Evolutionary conservation across 2,797 vertebrate genomes (phyloP).

Genomic region (Ambastaia sidthimunki): DNA sequence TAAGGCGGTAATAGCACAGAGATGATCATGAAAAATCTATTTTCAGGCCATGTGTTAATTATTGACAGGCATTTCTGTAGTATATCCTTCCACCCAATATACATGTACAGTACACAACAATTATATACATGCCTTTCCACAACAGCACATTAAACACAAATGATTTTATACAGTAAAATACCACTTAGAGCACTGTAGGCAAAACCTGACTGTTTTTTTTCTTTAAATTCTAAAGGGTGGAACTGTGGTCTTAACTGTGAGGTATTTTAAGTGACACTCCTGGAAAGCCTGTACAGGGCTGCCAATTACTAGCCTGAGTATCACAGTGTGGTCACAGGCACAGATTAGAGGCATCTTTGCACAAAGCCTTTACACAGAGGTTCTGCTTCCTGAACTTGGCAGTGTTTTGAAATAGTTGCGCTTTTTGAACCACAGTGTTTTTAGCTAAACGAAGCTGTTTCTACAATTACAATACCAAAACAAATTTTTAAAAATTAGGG

Average conservation of each 20-base stretch:
- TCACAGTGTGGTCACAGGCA: slow-evolving; percentile 7
- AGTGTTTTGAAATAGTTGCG: not conserved
- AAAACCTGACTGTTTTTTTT: slow-evolving; percentile 35
- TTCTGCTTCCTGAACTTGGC: not conserved
- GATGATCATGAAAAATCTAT: slow-evolving; percentile 17
- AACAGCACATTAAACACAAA: too few relatives aligned
- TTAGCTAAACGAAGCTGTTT: too few relatives aligned
- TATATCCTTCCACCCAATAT: slow-evolving; percentile 26
- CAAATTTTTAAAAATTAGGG: too few relatives aligned
- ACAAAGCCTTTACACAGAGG: not conserved
- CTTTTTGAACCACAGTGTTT: not conserved
- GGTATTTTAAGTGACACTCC: slow-evolving; percentile 48
- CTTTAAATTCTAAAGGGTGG: slow-evolving; percentile 12
- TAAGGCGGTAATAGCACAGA: slow-evolving; percentile 24
- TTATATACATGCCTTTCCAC: too few relatives aligned
- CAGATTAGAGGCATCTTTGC: not conserved
- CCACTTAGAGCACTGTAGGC: slow-evolving; percentile 29
- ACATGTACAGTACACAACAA: too few relatives aligned
- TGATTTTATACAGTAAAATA: too few relatives aligned
- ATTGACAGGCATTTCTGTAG: slow-evolving; percentile 39
- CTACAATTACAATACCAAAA: too few relatives aligned
- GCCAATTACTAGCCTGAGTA: slow-evolving; percentile 28
- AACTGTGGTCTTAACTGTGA: slow-evolving; percentile 24
- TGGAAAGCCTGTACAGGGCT: slow-evolving; percentile 21
- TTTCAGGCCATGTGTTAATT: slow-evolving; percentile 10